Evolutionary conservation across 1,140 invertebrate species (phyloP).

Genomic region (Drosophila parabipectinata): DNA sequence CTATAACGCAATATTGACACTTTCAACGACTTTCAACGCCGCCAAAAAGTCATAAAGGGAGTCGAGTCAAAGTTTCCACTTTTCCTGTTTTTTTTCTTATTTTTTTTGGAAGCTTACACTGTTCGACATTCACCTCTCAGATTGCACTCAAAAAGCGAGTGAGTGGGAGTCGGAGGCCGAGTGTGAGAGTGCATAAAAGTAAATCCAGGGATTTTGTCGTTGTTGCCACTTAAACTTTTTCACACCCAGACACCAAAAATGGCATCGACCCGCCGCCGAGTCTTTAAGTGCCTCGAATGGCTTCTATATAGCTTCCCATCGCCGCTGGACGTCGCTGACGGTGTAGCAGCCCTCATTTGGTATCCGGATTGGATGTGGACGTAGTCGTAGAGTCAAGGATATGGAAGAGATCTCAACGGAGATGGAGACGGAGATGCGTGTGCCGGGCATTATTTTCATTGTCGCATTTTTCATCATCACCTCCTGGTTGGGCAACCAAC

Average conservation of each 20-base stretch:
- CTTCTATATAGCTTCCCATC: conserved; percentile 28
- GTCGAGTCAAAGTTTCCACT: conserved; percentile 59
- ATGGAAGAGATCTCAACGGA: neutral
- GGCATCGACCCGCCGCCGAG: conserved; percentile 47
- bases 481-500: conserved; percentile 21
- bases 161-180: conserved; percentile 10
- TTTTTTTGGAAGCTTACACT: conserved; percentile 38
- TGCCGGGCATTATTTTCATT: conserved; percentile 81
- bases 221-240: conserved; percentile 83
- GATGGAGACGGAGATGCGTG: conserved; percentile 50
- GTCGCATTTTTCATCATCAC: conserved; percentile 83
- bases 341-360: conserved; percentile 21
- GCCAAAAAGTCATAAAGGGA: conserved; percentile 78
- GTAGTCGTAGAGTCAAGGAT: conserved; percentile 8
- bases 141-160: conserved; percentile 60
- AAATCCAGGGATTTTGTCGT: conserved; percentile 78
- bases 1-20: conserved; percentile 80
- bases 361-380: conserved; percentile 11
- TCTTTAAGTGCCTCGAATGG: conserved; percentile 71
- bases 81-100: conserved; percentile 9
- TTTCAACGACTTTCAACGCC: conserved; percentile 78
- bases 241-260: conserved; percentile 67
- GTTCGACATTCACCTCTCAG: conserved; percentile 56
- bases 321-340: conserved; percentile 45
- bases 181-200: conserved; percentile 69